phyloP scores from a whole-genome alignment of 1,140 invertebrate species.

The Lerema accius region DNA sequence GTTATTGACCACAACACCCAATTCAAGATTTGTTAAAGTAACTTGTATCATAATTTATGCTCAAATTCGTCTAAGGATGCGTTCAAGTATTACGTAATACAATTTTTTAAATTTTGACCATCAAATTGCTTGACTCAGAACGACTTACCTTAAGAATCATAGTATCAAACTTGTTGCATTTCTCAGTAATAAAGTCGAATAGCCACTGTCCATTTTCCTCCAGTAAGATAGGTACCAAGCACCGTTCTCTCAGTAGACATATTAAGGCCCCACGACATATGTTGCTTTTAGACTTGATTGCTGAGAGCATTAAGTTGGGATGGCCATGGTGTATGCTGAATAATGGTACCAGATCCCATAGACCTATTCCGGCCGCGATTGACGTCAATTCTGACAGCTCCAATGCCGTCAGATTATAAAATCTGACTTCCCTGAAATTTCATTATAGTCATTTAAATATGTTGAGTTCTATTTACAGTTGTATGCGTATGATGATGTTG shows the following conservation, averaged over 20 bases:
- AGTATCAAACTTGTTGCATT: conserved; percentile 65
- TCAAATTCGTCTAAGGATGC: no score
- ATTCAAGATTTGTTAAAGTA: conserved; percentile 11
- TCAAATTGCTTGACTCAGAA: no score
- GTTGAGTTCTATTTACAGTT: no score
- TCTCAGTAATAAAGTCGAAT: conserved; percentile 65
- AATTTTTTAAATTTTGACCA: no score
- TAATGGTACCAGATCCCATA: conserved; percentile 66
- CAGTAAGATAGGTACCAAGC: conserved; percentile 63
- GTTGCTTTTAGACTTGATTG: conserved; percentile 51
- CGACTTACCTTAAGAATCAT: conserved; percentile 64
- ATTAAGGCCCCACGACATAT: conserved; percentile 65
- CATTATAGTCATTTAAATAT: neutral
- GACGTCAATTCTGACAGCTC: conserved; percentile 63
- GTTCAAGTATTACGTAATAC: no score
- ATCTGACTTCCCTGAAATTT: conserved; percentile 59
- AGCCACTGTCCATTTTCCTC: conserved; percentile 72
- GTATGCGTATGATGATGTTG: no score
- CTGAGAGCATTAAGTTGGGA: conserved; percentile 54
- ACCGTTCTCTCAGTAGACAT: conserved; percentile 52
- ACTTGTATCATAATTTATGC: no score
- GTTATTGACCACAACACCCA: no score
- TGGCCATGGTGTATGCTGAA: conserved; percentile 65
- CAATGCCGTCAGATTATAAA: conserved; percentile 47
- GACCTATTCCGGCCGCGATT: conserved; percentile 57